A percentile compares a stretch with the other conserved stretches of the same genome.
Conservation (phyloP, 2,797 vertebrate genomes). For the Aphelocoma californica region DNA sequence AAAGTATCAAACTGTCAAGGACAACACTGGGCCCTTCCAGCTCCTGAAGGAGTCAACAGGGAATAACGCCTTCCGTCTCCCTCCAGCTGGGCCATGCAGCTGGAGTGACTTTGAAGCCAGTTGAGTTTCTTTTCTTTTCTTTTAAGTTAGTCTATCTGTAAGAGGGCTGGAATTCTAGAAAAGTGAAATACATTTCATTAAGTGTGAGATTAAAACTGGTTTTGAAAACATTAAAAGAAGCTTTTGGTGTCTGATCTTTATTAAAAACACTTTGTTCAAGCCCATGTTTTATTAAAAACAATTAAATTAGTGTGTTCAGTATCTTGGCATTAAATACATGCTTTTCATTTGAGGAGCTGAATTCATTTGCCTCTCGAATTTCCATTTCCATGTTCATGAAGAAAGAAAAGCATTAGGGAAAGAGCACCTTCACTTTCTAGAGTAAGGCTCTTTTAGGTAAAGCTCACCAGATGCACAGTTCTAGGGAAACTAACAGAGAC, state of each 20-base stretch:
- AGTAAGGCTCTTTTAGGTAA: background rate
- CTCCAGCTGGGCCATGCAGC: slow-evolving; percentile 17
- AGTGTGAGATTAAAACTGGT: background rate
- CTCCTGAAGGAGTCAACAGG: background rate
- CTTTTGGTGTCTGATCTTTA: slow-evolving; percentile 17
- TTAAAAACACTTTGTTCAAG: background rate
- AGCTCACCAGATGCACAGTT: background rate
- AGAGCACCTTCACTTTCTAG: background rate
- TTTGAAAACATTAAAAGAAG: slow-evolving; percentile 9
- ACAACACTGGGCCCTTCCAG: background rate
- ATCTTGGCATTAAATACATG: background rate
- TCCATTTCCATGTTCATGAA: background rate
- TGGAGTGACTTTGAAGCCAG: slow-evolving; percentile 34
- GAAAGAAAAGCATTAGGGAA: background rate
- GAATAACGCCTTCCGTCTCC: background rate
- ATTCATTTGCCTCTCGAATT: background rate
- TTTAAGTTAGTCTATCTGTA: background rate
- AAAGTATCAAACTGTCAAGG: background rate
- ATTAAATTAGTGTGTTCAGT: background rate
- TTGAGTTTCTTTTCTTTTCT: background rate
- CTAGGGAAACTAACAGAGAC: background rate
- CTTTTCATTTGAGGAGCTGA: background rate
- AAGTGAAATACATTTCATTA: slow-evolving; percentile 18
- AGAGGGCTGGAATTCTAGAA: background rate
- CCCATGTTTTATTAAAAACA: background rate